Percentiles rank a stretch among this genome's conserved stretches.
Conservation (phyloP, 2,113 vertebrate genomes). For the Heterocephalus glaber region DNA sequence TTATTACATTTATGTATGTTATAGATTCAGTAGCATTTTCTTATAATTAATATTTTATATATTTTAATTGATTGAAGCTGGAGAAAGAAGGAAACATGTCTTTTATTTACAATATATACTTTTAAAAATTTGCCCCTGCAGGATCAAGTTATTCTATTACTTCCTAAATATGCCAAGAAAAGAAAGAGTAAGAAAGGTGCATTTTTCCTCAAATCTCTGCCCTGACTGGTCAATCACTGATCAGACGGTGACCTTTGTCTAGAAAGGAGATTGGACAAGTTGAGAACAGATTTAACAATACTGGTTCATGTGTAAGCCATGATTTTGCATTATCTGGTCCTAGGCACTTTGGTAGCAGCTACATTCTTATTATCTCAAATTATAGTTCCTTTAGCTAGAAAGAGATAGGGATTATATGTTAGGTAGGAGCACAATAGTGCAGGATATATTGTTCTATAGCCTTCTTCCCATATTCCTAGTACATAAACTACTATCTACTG, state of each 20-base stretch:
- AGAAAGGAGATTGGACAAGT: background rate
- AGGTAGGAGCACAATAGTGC: background rate
- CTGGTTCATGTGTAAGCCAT: background rate
- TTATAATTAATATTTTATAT: background rate
- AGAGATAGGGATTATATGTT: background rate
- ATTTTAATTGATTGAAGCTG: background rate
- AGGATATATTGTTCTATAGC: background rate
- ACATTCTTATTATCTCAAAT: background rate
- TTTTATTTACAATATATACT: background rate
- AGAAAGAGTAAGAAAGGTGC: background rate
- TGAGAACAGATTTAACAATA: background rate
- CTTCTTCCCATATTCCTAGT: background rate
- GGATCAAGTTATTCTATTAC: background rate
- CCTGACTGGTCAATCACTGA: background rate
- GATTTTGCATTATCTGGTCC: background rate
- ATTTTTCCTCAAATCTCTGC: background rate
- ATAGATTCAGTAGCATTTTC: background rate
- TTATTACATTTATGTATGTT: background rate
- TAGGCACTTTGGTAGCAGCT: background rate
- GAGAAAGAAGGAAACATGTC: background rate
- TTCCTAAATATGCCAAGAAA: background rate
- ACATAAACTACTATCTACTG: background rate
- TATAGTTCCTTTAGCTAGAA: background rate
- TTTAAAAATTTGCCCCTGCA: background rate
- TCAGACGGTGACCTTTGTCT: background rate